These are phyloP conservation scores for Drosophila falleni DNA, from an alignment of 2,888 invertebrate genomes.

Conservation along the genomic window DNA sequence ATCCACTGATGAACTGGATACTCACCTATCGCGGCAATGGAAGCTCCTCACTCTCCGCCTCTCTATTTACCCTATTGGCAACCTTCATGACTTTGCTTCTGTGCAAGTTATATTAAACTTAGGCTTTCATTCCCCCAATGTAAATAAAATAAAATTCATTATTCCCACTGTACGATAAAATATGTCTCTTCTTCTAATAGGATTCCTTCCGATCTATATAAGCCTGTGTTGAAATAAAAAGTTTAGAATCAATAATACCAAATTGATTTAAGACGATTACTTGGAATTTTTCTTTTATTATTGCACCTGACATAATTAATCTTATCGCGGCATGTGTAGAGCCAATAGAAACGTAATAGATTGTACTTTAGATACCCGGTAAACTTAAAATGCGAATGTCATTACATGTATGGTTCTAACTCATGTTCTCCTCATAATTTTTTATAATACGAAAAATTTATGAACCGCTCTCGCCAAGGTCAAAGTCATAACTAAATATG, in stretches of 20 bases:
- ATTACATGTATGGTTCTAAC: constrained; percentile 11
- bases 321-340: constrained; percentile 45
- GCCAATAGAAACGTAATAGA: constrained; percentile 26
- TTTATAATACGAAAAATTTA: constrained; percentile 25
- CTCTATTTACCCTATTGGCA: constrained; percentile 45
- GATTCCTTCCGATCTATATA: constrained; percentile 16
- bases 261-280: constrained; percentile 18
- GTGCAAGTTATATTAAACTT: constrained; percentile 33
- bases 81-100: constrained; percentile 36
- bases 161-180: background rate
- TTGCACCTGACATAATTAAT: constrained; percentile 40
- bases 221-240: too few species aligned
- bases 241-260: background rate
- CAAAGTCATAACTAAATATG: constrained; percentile 17
- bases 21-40: constrained; percentile 35
- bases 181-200: background rate
- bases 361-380: background rate
- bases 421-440: constrained; percentile 22
- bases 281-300: constrained; percentile 36
- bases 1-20: constrained; percentile 77
- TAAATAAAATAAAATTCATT: constrained; percentile 1
- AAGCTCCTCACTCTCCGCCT: constrained; percentile 44
- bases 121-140: background rate
- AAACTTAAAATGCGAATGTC: constrained; percentile 15
- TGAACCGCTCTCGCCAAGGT: background rate